These are phyloP conservation scores for Platichthys stellatus DNA, from an alignment of 2,113 vertebrate species.

Conservation along the genomic window DNA sequence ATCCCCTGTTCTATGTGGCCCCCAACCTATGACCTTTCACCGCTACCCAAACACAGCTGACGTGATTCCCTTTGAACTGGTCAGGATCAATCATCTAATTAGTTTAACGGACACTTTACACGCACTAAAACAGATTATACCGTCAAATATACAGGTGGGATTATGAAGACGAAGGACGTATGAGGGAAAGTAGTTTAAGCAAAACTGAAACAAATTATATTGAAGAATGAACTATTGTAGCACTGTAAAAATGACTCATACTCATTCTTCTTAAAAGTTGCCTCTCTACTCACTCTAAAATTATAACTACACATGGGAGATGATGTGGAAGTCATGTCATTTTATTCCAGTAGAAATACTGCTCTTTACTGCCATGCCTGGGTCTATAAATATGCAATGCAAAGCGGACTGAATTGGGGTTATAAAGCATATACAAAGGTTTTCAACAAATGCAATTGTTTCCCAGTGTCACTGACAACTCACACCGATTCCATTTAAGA, in stretches of 20 bases:
- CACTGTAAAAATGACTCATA: too few relatives aligned
- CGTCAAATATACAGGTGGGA: background rate
- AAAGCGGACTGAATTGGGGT: conserved; percentile 30
- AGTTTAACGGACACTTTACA: conserved; percentile 45
- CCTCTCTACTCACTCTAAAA: too few relatives aligned
- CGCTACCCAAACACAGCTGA: conserved; percentile 51
- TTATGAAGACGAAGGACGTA: background rate
- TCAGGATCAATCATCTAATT: conserved; percentile 48
- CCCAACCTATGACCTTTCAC: conserved; percentile 56
- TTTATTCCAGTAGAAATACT: conserved; percentile 13
- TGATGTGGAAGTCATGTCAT: conserved; percentile 12
- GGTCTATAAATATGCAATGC: conserved; percentile 18
- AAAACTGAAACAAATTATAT: background rate
- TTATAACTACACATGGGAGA: background rate
- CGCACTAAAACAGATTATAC: background rate
- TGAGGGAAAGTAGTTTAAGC: background rate
- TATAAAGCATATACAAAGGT: conserved; percentile 30
- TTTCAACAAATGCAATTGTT: conserved; percentile 40
- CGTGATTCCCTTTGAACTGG: conserved; percentile 51
- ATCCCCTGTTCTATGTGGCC: conserved; percentile 74
- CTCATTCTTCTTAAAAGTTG: too few relatives aligned
- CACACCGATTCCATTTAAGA: conserved; percentile 40
- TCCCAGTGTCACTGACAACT: conserved; percentile 12
- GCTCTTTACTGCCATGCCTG: conserved; percentile 12
- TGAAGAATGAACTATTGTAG: background rate